These are phyloP conservation scores for Drosophila saltans DNA, from an alignment of 1,140 invertebrate genomes.

Conservation along the genomic window DNA sequence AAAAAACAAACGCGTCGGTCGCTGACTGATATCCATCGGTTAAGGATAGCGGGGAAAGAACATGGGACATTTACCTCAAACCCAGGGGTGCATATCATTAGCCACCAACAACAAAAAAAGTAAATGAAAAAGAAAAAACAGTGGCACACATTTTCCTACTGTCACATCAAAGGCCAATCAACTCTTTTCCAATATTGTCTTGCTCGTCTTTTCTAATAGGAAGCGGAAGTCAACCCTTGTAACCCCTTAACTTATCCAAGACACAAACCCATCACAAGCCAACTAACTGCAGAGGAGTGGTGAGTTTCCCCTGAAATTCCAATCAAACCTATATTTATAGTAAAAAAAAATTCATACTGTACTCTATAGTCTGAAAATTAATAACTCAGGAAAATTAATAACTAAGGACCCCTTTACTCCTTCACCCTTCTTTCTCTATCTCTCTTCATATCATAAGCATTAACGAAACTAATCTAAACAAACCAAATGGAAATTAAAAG, in stretches of 20 bases:
- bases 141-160: constrained; percentile 75
- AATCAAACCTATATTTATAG: constrained; percentile 36
- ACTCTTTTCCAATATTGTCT: constrained; percentile 50
- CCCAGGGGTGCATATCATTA: constrained; percentile 78
- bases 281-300: constrained; percentile 31
- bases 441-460: too few relatives aligned
- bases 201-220: constrained; percentile 46
- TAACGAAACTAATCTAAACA: too few relatives aligned
- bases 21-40: constrained; percentile 50
- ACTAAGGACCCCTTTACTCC: too few relatives aligned
- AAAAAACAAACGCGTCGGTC: constrained; percentile 54
- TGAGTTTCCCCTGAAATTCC: constrained; percentile 46
- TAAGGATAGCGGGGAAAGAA: constrained; percentile 14
- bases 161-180: constrained; percentile 81
- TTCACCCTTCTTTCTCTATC: too few relatives aligned
- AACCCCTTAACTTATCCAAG: constrained; percentile 58
- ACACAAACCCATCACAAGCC: constrained; percentile 44
- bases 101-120: constrained; percentile 41
- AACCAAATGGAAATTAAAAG: too few relatives aligned
- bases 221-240: constrained; percentile 72
- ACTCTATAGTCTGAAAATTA: background rate
- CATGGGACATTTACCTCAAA: constrained; percentile 30
- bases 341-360: background rate
- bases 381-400: too few relatives aligned
- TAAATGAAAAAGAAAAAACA: constrained; percentile 36